Evolutionary conservation across 2,888 invertebrate genomes (phyloP), one percentile per base, ranked within the genome.

Genomic region (Thecophora atra): DNA sequence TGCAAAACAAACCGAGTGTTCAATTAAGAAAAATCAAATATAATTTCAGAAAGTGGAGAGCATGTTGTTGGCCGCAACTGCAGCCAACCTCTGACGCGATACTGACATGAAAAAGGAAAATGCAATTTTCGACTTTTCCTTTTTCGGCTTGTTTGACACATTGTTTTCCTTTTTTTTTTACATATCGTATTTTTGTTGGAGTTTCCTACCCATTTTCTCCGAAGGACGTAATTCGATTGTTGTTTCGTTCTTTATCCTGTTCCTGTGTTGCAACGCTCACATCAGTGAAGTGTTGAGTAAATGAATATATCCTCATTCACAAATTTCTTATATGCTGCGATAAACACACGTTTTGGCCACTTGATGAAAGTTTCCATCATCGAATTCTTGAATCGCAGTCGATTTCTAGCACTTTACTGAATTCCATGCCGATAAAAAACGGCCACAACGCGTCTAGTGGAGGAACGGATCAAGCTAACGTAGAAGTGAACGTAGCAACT

Each of bases 1-100:
- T 88, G 88, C 42, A 52, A 15, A 70, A 42, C 69, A 63, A 66
- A 26, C 24, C 70, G 71, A 28, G 58, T 58, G 19, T 17, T 58
- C 58, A 58, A 58, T 58, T 21, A 28, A 47, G 26, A 24, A 58
- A 70, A 70, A 37, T 58, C 21, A 52, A 30, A 28, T 5, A 51
- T 19, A 51, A 70, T 62, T 60, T 68, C 58, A 19, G 44, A 30
- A 72, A 54, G 26, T 64, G 26, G 26, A 44, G 44, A 37, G 11
- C 24, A 11, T 37, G 37, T 2, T 6, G 21, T n/a, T 58, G 58
- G 58, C 24, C 58, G 19, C 54, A 56, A 37, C 42, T 30, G 63
- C 62, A 63, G 37, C 52, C 52, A 70, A 37, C 70, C 62, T 37
- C 37, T 66, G 42, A 54, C 28, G 26, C 21, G 63, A 58, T 30